Evolutionary conservation across 2,888 invertebrate species (phyloP).

Genomic region (Sabatieria punctata): DNA sequence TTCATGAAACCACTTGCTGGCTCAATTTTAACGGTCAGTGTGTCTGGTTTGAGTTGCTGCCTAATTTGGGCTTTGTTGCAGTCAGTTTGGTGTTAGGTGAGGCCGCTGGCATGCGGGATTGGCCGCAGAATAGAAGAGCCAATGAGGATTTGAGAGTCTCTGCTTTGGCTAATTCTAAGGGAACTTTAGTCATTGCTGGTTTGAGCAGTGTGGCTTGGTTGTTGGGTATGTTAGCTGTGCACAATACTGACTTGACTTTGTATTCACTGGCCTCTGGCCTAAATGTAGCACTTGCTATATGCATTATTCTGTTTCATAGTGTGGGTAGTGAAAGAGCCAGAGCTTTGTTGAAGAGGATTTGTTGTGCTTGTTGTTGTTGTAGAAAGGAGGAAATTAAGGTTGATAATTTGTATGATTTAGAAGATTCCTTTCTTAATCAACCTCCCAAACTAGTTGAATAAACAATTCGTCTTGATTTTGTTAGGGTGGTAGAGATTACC

Average conservation of each 20-base stretch:
- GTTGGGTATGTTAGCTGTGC: conserved; percentile 1
- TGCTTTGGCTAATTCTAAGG: neutral
- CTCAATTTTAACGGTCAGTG: conserved; percentile 1
- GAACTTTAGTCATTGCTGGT: neutral
- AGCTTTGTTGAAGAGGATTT: no score
- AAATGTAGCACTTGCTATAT: neutral
- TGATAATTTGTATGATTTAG: no score
- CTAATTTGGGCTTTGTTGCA: neutral
- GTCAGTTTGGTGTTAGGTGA: neutral
- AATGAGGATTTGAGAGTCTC: neutral
- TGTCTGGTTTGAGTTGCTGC: neutral
- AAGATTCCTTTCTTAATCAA: no score
- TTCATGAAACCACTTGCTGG: conserved; percentile 2
- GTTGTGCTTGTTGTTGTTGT: no score
- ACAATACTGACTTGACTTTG: neutral
- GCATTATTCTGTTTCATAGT: no score
- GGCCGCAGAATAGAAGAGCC: no score
- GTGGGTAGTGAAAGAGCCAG: no score
- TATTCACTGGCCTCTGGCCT: conserved; percentile 1
- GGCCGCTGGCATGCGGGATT: neutral
- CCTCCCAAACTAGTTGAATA: no score
- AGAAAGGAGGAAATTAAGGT: no score
- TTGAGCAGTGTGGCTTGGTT: neutral
- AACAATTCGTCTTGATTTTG: no score
- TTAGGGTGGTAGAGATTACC: no score